Conservation (phyloP, 2,797 vertebrate species). For the Pseudotriccus pelzelni region DNA sequence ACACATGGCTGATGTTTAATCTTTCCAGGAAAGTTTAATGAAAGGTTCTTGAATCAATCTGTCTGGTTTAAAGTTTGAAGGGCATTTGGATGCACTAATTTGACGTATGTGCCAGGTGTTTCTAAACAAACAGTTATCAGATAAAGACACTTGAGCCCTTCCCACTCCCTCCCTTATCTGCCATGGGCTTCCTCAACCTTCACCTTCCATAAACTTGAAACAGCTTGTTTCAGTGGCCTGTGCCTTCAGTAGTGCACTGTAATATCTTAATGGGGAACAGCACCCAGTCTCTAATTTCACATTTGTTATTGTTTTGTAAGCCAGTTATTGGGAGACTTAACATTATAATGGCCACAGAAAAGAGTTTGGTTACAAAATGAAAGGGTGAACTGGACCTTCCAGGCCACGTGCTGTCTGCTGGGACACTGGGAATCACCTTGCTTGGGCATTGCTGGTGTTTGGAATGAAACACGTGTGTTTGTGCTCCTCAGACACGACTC, state of each 20-base stretch:
- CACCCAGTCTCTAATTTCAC: background rate
- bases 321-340: background rate
- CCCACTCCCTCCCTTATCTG: background rate
- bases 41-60: conserved; percentile 44
- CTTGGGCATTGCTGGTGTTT: background rate
- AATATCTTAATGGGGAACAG: background rate
- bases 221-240: background rate
- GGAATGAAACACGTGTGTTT: background rate
- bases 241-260: background rate
- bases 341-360: background rate
- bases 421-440: background rate
- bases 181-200: background rate
- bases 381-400: background rate
- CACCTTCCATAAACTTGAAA: background rate
- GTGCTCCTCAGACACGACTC: background rate
- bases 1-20: conserved; percentile 55
- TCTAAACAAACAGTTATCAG: conserved; percentile 43
- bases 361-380: background rate
- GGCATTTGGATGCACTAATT: conserved; percentile 26
- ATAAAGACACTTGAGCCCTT: background rate
- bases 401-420: background rate
- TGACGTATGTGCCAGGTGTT: conserved; percentile 32
- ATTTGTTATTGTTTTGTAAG: background rate
- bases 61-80: conserved; percentile 65
- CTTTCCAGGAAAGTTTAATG: conserved; percentile 61